Percentiles rank a stretch among this genome's conserved stretches.
Evolutionary conservation across 2,113 vertebrate genomes (phyloP).

Genomic region (Aix galericulata): DNA sequence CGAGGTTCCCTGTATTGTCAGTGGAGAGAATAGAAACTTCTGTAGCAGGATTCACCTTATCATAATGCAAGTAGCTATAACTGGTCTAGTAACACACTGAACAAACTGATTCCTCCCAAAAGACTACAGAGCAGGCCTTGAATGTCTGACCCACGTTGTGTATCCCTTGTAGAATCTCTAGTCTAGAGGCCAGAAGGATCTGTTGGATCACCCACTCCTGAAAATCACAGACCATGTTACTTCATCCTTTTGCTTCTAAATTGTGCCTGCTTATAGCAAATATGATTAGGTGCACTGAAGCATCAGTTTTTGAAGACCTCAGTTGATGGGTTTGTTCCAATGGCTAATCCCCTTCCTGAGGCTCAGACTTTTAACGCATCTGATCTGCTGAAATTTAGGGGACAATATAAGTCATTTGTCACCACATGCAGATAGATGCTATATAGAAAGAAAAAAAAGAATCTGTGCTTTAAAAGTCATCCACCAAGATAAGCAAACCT

Average conservation of each 20-base stretch:
- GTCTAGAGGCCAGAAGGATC: not conserved
- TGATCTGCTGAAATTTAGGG: not conserved
- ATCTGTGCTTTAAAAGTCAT: not conserved
- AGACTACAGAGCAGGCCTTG: not conserved
- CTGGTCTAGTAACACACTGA: not conserved
- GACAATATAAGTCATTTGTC: not conserved
- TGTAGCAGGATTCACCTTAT: not conserved
- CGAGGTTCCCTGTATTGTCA: not conserved
- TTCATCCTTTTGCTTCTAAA: not conserved
- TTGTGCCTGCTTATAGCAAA: not conserved
- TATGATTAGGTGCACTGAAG: not conserved
- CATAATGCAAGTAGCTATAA: not conserved
- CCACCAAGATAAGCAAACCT: not conserved
- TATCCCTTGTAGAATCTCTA: not conserved
- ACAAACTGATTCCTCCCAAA: not conserved
- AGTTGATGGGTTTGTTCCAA: not conserved
- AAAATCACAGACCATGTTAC: not conserved
- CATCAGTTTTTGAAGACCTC: not conserved
- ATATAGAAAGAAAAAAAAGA: not conserved
- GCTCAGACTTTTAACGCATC: not conserved
- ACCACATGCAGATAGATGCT: not conserved
- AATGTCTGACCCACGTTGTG: not conserved
- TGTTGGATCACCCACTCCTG: not conserved
- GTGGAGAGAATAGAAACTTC: not conserved
- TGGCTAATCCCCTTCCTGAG: not conserved